Base-by-base conservation (phyloP, 2,797 vertebrate genomes). In the Enteromius argenteus region DNA sequence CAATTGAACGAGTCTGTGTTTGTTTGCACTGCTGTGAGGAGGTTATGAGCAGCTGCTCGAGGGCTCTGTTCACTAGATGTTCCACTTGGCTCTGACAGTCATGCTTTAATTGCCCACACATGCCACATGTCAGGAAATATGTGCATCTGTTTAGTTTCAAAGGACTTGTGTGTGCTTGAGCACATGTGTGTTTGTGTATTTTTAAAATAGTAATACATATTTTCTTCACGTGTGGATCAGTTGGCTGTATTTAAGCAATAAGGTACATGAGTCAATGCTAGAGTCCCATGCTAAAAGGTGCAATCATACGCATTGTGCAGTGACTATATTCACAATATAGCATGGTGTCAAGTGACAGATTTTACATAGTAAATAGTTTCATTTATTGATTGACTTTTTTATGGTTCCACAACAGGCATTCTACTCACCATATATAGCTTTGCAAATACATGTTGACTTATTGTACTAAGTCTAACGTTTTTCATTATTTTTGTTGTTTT, bases 21-120 rank as follows among this genome's bases (percentile, higher is more conserved):
- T 87, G 72, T 87, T 86, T 81, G 83, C 77, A 21, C 78, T 85
- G 58, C 79, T 76, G 62, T 23, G 39, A 27, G 30, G 51, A 56
- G 79, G 62, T 79, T 86, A 62, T 81, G 56, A 58, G 37, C 78
- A 86, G 81, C 83, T 85, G 78, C 72, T 75, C 23, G 66, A 74
- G 44, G 73, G 42, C 49, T 77, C 46, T 0, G 42, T 42, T 82
- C 30, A 21, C 73, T 21, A 7, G 66, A 53, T 67, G 62, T 32
- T 75, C 71, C 72, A 49, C 17, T 68, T 60, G 80, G 74, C 81
- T 46, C 32, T 44, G 56, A 83, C 68, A 44, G 10, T 37, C 76
- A 35, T n/a, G 11, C 19, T 56, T 46, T 73, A 27, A 78, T 79
- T 62, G 53, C 49, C 37, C 23, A n/a, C 68, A 80, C 5, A 42